Base-by-base conservation (phyloP, 2,113 vertebrate species). In the Amazona vittata region DNA sequence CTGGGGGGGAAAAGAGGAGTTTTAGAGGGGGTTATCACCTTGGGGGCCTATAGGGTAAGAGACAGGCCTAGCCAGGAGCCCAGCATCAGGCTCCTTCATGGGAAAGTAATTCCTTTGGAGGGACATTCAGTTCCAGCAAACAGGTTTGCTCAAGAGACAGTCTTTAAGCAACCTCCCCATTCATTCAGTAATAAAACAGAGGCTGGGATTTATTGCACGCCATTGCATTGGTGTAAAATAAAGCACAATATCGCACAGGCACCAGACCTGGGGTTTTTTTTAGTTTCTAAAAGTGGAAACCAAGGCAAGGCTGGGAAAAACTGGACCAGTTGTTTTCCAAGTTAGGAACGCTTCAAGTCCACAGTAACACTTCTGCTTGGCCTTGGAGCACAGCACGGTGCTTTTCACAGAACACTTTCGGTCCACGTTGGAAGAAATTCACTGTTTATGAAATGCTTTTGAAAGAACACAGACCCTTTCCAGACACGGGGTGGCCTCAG, bases 1-100 rank as follows among this genome's bases (percentile, higher is more conserved):
- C 99, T 99, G 46, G 46, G 97, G 22, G 74, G 83, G 78, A 37
- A 71, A 29, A 94, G 44, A 29, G 78, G 22, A 24, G 79, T 75
- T 57, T 15, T 1, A 2, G 17, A 22, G 33, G 31, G 15, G 15
- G 29, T 33, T 33, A 33, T 15, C 73, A 9, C 78, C 28, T 5
- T 3, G n/a, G 65, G 47, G 43, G 19, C 4, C 35, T 11, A 1
- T 3, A 19, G 0, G 1, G 25, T 3, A 13, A 71, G 1, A 13
- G 57, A 12, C 7, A n/a, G 46, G 11, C 49, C 24, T 2, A 33
- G 43, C 35, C 43, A 70, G 8, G 19, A 53, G 12, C 12, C 50
- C 67, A 19, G 44, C 29, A 29, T 83, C 43, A 35, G 52, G 8
- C 19, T 57, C 21, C 55, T 55, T 21, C 57, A 37, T 2, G 29